Evolutionary conservation across 1,140 invertebrate genomes (phyloP).

Genomic region (Caerostris darwini): DNA sequence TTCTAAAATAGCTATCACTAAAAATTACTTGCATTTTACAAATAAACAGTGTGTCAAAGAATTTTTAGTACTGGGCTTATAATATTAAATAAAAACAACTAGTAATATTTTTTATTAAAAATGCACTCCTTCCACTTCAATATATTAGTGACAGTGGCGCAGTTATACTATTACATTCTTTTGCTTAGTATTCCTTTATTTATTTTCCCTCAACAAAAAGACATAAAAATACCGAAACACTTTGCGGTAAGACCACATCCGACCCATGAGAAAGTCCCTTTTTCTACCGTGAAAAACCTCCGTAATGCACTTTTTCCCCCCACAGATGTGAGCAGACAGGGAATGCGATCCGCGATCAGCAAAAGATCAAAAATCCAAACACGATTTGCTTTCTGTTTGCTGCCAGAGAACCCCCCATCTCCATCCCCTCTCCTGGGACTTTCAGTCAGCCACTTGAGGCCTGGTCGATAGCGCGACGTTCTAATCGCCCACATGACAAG

Average conservation of each 20-base stretch:
- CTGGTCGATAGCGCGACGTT: not conserved
- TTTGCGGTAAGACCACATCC: not conserved
- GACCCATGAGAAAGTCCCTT: not conserved
- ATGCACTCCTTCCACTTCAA: too few relatives aligned
- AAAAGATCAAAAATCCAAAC: conserved; percentile 6
- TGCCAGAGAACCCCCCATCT: not conserved
- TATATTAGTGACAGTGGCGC: too few relatives aligned
- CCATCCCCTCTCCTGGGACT: not conserved
- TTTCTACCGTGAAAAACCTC: not conserved
- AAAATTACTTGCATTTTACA: too few relatives aligned
- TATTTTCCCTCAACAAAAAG: not conserved
- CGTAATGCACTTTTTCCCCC: not conserved
- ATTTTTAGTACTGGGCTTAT: too few relatives aligned
- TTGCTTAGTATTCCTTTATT: not conserved
- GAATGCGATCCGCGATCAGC: not conserved
- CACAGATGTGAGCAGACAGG: not conserved
- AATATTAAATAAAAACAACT: too few relatives aligned
- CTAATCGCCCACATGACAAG: not conserved
- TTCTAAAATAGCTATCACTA: too few relatives aligned
- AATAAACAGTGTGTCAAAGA: too few relatives aligned
- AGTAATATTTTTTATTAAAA: too few relatives aligned
- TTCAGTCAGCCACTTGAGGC: conserved; percentile 31
- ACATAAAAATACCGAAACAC: not conserved
- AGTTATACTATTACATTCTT: too few relatives aligned
- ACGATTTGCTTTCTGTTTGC: conserved; percentile 47